Base-by-base conservation (phyloP, 2,888 invertebrate species). In the Agonopterix subpropinquella region DNA sequence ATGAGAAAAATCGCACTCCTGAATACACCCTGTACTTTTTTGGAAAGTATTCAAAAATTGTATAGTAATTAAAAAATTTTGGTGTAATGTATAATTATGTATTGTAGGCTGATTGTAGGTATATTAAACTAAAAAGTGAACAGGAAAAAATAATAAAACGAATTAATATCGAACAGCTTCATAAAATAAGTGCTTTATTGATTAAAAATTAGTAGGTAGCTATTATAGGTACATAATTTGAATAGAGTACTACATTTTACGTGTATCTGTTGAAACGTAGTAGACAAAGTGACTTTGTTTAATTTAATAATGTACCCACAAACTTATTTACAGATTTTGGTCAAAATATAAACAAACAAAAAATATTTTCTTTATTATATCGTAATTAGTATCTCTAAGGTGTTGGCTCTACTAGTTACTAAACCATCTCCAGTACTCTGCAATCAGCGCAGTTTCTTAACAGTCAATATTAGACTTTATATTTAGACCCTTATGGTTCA, bases 181-280 rank as follows among this genome's bases (percentile, higher is more conserved):
- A 75, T 83, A 85, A 86, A 87, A 83, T 86, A 85, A 84, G 86
- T 87, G 86, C 80, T 86, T 85, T 83, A 83, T 82, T 86, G 80
- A 83, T 83, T 82, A 77, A 77, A 72, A 79, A 79, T 80, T 76
- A 77, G 73, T 78, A 76, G 73, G 70, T 77, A 70, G 28, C 28
- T 28, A 28, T 28, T 28, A 63, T 65, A 73, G 68, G 70, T 77
- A 80, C 74, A 75, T 73, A 71, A 74, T 74, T 73, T 73, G 66
- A 70, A 76, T 69, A 62, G 68, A 70, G 72, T 70, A 70, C 71
- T 77, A 66, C 28, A 28, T 28, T 28, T 28, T 28, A 78, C 68
- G 72, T 67, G 72, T 69, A 68, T 64, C 28, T 68, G 65, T 70
- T 71, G 70, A 65, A 74, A 69, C 7, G 37, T 43, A 43, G 37